Evolutionary conservation across 2,888 invertebrate genomes (phyloP), one percentile per base, ranked within the genome.

Genomic region (Deilephila porcellus): DNA sequence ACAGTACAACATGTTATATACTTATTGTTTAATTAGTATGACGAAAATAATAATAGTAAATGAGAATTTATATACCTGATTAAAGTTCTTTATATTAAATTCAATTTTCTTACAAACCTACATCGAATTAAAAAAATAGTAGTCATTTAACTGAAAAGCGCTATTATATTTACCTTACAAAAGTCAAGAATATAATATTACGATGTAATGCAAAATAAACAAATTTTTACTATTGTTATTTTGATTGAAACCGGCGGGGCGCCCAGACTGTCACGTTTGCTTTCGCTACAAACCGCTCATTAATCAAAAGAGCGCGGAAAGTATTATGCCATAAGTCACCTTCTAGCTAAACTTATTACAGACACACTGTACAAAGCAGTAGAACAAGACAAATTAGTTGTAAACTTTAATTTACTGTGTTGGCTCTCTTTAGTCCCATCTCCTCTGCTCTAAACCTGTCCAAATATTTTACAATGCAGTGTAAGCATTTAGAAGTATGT

Each of bases 401-500:
- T 56, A 56, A 17, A 67, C n/a, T 14, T 4, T 17, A 11, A 52
- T 67, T 67, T 67, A 25, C 52, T 52, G 17, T 14, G 45, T 67
- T 67, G 45, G 52, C 14, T 52, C 60, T 32, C 52, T 71, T 77
- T 37, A 32, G 76, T 79, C 76, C 34, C 8, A 5, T 11, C 45
- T 74, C 76, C 77, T 76, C 76, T 75, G 63, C 73, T 60, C 34
- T 67, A 67, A 80, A 79, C 77, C 78, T 79, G 79, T 77, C 52
- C 73, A 77, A 74, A 75, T 76, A 75, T 76, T 77, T 75, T 71
- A 74, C 64, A 62, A 70, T 70, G 72, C 72, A 67, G 19, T 25
- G 56, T 74, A 73, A 74, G 78, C 74, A 75, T 78, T 79, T 77
- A 74, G 72, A 77, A 77, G 75, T 77, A 76, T 80, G 76, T 78